Percentiles rank a stretch among this genome's conserved stretches.
Evolutionary conservation across 23 tunicate genomes (phyloP).

Genomic region (Styela clava): DNA sequence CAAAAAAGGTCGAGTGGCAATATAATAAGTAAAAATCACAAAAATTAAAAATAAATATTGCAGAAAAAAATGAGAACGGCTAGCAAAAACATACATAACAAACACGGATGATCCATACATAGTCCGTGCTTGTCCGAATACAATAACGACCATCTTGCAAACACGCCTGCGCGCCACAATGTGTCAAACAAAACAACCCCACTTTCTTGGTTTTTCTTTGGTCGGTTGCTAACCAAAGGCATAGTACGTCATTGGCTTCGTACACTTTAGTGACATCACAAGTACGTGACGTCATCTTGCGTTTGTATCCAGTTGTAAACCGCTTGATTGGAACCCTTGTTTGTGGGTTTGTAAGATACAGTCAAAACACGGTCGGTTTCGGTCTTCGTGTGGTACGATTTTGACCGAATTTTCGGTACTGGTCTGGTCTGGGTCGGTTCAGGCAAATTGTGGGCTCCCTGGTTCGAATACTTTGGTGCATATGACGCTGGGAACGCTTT

Average conservation of each 20-base stretch:
- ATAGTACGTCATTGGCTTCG: no score
- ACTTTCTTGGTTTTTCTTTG: no score
- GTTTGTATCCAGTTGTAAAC: slow-evolving; percentile 56
- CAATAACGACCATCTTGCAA: neutral
- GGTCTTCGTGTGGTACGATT: neutral
- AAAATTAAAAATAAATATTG: neutral
- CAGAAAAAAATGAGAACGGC: neutral
- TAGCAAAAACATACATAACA: no score
- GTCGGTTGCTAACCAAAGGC: no score
- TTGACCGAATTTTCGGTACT: neutral
- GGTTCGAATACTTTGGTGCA: neutral
- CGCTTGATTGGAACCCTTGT: slow-evolving; percentile 22
- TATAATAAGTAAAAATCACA: neutral
- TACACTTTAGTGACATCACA: slow-evolving; percentile 37
- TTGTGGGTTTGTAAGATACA: slow-evolving; percentile 43
- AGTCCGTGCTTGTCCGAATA: no score
- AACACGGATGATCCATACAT: no score
- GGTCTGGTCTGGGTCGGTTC: neutral
- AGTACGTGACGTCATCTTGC: slow-evolving; percentile 81
- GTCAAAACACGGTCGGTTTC: slow-evolving; percentile 28
- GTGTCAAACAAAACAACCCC: no score
- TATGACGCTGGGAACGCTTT: neutral
- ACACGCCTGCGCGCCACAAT: neutral
- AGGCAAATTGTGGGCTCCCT: slow-evolving; percentile 10
- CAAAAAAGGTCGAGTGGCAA: no score